Conservation (phyloP, 1,140 invertebrate genomes). For the Tigriopus japonicus region DNA sequence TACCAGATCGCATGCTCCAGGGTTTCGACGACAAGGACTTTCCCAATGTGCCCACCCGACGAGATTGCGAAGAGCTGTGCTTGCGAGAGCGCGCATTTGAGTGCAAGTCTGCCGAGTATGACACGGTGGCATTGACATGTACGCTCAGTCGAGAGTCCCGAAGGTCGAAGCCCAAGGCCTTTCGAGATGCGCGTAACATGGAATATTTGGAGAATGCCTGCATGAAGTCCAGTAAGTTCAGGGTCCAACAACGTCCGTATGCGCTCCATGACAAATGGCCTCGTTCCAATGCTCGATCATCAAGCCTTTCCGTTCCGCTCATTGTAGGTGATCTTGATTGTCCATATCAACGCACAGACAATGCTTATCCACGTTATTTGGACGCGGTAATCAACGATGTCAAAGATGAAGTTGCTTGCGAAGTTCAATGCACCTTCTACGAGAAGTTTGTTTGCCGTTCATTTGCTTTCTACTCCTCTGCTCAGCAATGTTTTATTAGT, state of each 20-base stretch:
- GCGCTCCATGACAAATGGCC: too few relatives aligned
- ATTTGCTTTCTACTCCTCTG: slow-evolving; percentile 28
- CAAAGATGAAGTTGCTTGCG: slow-evolving; percentile 25
- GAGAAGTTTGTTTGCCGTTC: slow-evolving; percentile 28
- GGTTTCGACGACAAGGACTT: slow-evolving; percentile 25
- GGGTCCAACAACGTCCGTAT: too few relatives aligned
- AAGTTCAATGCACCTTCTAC: slow-evolving; percentile 25
- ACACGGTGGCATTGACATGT: slow-evolving; percentile 28
- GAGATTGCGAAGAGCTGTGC: slow-evolving; percentile 28
- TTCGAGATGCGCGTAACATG: slow-evolving; percentile 25
- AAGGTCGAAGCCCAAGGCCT: slow-evolving; percentile 25
- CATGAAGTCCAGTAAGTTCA: slow-evolving; percentile 21
- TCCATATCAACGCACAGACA: slow-evolving; percentile 18
- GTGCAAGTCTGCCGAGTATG: slow-evolving; percentile 32
- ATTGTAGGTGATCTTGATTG: slow-evolving; percentile 18
- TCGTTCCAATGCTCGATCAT: slow-evolving; percentile 6
- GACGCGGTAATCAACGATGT: slow-evolving; percentile 26
- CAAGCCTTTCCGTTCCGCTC: background rate
- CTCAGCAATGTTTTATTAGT: slow-evolving; percentile 28
- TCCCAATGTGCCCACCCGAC: slow-evolving; percentile 25
- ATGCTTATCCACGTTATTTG: slow-evolving; percentile 20
- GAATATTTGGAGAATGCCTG: slow-evolving; percentile 35
- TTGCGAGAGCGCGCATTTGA: slow-evolving; percentile 19
- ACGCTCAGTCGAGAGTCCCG: slow-evolving; percentile 27
- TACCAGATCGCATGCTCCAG: slow-evolving; percentile 28